A percentile compares a stretch with the other conserved stretches of the same genome.
These are phyloP conservation scores for Tribolium madens DNA, from an alignment of 1,140 invertebrate genomes.

Conservation along the genomic window DNA sequence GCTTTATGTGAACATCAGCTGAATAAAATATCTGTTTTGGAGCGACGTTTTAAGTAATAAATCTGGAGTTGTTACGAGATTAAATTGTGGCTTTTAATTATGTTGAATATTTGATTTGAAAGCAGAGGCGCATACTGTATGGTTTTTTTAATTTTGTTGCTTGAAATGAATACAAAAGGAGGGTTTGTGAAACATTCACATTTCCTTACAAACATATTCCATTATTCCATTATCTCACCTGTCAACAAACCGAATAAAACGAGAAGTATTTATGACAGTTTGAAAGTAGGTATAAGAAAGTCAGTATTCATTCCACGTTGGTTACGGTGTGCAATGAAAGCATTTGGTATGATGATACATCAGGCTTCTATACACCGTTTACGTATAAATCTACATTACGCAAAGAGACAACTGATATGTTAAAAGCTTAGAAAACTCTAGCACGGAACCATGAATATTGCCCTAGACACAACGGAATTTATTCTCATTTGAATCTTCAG, in stretches of 20 bases:
- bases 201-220: slow-evolving; percentile 34
- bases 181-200: background rate
- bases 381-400: slow-evolving; percentile 36
- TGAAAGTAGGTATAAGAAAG: background rate
- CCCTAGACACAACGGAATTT: slow-evolving; percentile 3
- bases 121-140: too few species aligned
- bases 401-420: slow-evolving; percentile 27
- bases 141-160: background rate
- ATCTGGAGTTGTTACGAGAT: background rate
- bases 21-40: background rate
- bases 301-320: slow-evolving; percentile 17
- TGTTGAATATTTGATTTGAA: background rate
- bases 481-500: background rate
- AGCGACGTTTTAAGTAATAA: slow-evolving; percentile 1
- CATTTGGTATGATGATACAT: background rate
- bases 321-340: slow-evolving; percentile 21
- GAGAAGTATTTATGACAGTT: slow-evolving; percentile 26
- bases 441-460: slow-evolving; percentile 12
- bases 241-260: slow-evolving; percentile 21
- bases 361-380: slow-evolving; percentile 21
- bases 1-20: background rate
- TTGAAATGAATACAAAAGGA: slow-evolving; percentile 1
- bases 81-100: slow-evolving; percentile 17
- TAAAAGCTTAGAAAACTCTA: slow-evolving; percentile 15
- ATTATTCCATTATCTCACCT: slow-evolving; percentile 35